Conservation (phyloP, 2,888 invertebrate species). For the Diarsia dahlii region DNA sequence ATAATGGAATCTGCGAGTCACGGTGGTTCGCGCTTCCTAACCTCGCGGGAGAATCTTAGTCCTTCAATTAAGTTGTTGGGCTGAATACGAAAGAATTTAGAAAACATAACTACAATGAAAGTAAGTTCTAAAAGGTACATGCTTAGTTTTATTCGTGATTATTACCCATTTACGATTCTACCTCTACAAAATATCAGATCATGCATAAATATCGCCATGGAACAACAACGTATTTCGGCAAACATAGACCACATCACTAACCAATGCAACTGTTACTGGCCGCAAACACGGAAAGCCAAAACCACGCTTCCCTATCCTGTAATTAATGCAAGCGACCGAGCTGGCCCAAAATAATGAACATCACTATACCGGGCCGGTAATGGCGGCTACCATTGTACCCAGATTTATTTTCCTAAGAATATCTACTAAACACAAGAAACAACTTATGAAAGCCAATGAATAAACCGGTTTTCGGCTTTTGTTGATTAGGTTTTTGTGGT, state of each 20-base stretch:
- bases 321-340: conserved; percentile 71
- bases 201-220: background rate
- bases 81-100: conserved; percentile 22
- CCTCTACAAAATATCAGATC: background rate
- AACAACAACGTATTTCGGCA: conserved; percentile 33
- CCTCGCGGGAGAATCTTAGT: conserved; percentile 62
- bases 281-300: conserved; percentile 70
- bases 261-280: conserved; percentile 61
- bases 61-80: conserved; percentile 66
- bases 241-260: conserved; percentile 61
- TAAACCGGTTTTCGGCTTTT: conserved; percentile 9
- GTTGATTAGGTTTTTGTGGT: conserved; percentile 20
- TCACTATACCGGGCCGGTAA: conserved; percentile 59
- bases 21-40: conserved; percentile 63
- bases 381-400: conserved; percentile 57
- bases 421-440: conserved; percentile 28
- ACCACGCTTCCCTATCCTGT: conserved; percentile 72
- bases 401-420: conserved; percentile 62
- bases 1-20: conserved; percentile 75
- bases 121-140: background rate
- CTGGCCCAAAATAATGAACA: conserved; percentile 68
- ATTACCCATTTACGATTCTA: background rate
- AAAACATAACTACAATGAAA: background rate
- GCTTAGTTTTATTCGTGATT: background rate
- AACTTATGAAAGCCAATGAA: conserved; percentile 32